Base-by-base conservation (phyloP, 2,888 invertebrate species). In the Agrotis clavis region DNA sequence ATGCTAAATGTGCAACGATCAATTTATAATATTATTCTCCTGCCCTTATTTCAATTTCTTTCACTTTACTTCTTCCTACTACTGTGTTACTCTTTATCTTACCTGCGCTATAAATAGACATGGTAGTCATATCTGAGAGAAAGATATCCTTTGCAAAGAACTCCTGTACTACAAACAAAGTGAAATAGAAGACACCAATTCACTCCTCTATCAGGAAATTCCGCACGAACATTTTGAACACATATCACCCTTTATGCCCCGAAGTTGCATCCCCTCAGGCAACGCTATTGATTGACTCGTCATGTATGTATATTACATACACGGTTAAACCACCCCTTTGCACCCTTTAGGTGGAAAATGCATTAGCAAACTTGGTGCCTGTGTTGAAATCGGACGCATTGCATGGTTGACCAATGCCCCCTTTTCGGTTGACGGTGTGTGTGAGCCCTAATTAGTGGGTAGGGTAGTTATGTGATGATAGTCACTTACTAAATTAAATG, bases 221-320 rank as follows among this genome's bases (percentile, higher is more conserved):
- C 11, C 25, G 30, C 9, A 4, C 0, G 19, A 35, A 6, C 48
- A 71, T 77, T 77, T 74, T n/a, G 71, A 51, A 41, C 56, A 19
- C n/a, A 69, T 45, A 41, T 69, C 45, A 25, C 62, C 78, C 78
- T 71, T 77, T 48, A 62, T n/a, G 6, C 25, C 47, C 5, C 19
- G 21, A 62, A 54, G 47, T 69, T 69, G 74, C 48, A 77, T 57
- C 25, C 57, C 78, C 71, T 57, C 45, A 35, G 71, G 71, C 51
- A 25, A 62, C 56, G 18, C 9, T 78, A 74, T 74, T 78, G 74
- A 74, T 74, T 74, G 74, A 74, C 71, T 78, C 51, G 56, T 51
- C 61, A 56, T 45, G 18, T 71, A 56, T 62, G 71, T 57, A 57
- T 70, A 71, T 78, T 51, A 71, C 21, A 47, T 4, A 41, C 16